These are phyloP conservation scores for Streptopelia turtur DNA, from an alignment of 2,797 vertebrate species.

Conservation along the genomic window DNA sequence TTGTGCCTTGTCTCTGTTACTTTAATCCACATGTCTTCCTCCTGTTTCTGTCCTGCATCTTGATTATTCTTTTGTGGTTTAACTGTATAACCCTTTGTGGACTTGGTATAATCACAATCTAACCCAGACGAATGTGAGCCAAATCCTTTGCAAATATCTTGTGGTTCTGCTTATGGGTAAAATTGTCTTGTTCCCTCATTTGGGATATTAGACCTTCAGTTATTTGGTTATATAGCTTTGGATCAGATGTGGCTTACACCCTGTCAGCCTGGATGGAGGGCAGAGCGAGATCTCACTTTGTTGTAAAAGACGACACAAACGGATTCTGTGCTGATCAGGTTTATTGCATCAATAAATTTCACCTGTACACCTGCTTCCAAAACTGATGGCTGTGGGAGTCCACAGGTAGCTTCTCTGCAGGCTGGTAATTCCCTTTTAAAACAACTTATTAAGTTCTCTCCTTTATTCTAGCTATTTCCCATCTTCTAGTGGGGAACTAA, in stretches of 20 bases:
- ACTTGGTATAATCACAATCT: not conserved
- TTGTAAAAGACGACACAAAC: not conserved
- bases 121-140: rapidly evolving
- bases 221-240: not conserved
- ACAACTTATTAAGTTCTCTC: not conserved
- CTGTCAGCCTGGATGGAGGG: not conserved
- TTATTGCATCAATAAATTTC: not conserved
- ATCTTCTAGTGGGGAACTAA: not conserved
- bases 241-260: not conserved
- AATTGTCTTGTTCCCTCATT: not conserved
- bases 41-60: not conserved
- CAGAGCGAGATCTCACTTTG: not conserved
- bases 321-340: not conserved
- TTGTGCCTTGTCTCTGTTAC: not conserved
- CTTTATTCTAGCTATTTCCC: not conserved
- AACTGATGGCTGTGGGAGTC: not conserved
- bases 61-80: not conserved
- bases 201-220: not conserved
- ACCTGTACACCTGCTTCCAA: not conserved
- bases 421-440: not conserved
- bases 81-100: not conserved
- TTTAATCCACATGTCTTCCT: not conserved
- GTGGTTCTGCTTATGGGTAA: not conserved
- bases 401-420: not conserved
- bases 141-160: not conserved